Evolutionary conservation across 2,113 vertebrate genomes (phyloP).

Genomic region (Channa maculata): DNA sequence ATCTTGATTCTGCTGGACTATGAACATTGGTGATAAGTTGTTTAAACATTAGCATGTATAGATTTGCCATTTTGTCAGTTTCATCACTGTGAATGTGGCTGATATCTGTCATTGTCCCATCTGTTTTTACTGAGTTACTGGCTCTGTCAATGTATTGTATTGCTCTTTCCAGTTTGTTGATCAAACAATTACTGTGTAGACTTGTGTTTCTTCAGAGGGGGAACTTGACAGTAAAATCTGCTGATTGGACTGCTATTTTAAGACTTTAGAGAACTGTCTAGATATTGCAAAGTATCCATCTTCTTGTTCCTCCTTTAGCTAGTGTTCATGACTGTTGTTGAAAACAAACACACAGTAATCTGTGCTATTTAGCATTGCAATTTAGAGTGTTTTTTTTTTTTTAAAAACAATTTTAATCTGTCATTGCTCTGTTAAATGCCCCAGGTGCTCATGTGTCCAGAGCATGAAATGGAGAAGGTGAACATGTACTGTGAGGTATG

Average conservation of each 20-base stretch:
- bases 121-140: background rate
- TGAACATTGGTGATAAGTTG: slow-evolving; percentile 17
- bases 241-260: slow-evolving; percentile 51
- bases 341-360: background rate
- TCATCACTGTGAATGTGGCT: too few species aligned
- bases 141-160: background rate
- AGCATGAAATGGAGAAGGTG: slow-evolving; percentile 97
- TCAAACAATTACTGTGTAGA: background rate
- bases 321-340: background rate
- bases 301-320: slow-evolving; percentile 54
- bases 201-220: background rate
- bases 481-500: slow-evolving; percentile 99
- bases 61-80: background rate
- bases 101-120: background rate
- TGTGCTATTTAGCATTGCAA: background rate
- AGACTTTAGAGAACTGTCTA: slow-evolving; percentile 31
- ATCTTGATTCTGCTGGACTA: slow-evolving; percentile 2
- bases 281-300: background rate
- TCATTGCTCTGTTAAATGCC: slow-evolving; percentile 13
- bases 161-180: background rate
- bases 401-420: slow-evolving; percentile 5
- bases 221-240: slow-evolving; percentile 22
- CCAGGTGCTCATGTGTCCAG: slow-evolving; percentile 97
- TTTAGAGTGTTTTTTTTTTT: background rate
- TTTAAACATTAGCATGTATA: background rate